Evolutionary conservation across 2,888 invertebrate species (phyloP), one percentile per base, ranked within the genome.

Genomic region (Zele albiditarsus): DNA sequence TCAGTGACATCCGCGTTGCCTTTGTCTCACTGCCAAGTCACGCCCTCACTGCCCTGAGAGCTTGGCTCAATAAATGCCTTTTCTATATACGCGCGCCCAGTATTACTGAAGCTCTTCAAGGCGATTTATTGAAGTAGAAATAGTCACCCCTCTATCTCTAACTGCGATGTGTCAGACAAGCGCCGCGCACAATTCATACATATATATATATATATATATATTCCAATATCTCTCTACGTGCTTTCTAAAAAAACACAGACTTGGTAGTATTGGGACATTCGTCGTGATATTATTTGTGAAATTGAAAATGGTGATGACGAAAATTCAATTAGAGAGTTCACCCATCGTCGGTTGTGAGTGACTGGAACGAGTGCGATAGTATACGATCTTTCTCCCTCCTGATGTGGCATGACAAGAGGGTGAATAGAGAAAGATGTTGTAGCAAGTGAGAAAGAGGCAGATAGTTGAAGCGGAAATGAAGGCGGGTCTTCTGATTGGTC

Each of bases 401-500:
- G 53, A 53, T 53, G 53, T 53, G 8, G 8, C n/a, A 53, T 20
- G 53, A 20, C 53, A 53, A 8, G 20, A 23, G 53, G 53, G 20
- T 20, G 20, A n/a, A 20, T 20, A 53, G 53, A 53, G 53, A n/a
- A 53, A 20, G 20, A 53, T n/a, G 3, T 20, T 53, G 6, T 5
- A 23, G n/a, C 8, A 57, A 4, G 28, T 46, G 71, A n/a, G 28
- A 31, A 65, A 49, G 49, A 60, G 46, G 62, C 68, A 60, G 68
- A 63, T 68, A 70, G 74, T 68, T 70, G 76, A 66, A 75, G 74
- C 87, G 88, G 88, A 88, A 88, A 89, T 86, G 84, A 84, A 84
- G 84, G 82, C 86, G 86, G 84, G 86, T 84, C 85, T 86, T 87
- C 85, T 88, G 87, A 89, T 89, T 88, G 87, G 86, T 83, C 83